A percentile compares a stretch with the other conserved stretches of the same genome.
Evolutionary conservation across 2,797 vertebrate genomes (phyloP).

Genomic region (Remorina albescens): DNA sequence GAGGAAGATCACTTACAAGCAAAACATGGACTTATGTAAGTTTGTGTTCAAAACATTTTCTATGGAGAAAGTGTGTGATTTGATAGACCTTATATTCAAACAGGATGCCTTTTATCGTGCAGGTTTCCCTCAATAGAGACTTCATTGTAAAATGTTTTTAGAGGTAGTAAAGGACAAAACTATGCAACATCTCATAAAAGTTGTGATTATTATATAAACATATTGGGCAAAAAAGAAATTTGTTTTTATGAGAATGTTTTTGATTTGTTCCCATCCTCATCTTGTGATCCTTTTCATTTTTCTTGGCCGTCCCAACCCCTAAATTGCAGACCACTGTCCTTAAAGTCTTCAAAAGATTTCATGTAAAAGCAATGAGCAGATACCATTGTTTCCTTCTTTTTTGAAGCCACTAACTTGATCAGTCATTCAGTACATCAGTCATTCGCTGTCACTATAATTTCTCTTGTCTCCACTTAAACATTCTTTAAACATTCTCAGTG

Average conservation of each 20-base stretch:
- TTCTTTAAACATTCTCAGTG: slow-evolving; percentile 16
- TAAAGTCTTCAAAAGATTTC: background rate
- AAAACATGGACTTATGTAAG: background rate
- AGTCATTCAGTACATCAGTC: slow-evolving; percentile 6
- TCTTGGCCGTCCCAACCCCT: background rate
- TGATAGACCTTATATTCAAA: too few species aligned
- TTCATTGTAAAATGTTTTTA: background rate
- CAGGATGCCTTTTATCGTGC: background rate
- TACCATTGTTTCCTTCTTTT: background rate
- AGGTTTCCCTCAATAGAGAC: background rate
- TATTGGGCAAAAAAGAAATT: background rate
- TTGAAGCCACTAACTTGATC: background rate
- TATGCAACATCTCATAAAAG: background rate
- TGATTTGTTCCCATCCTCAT: too few species aligned
- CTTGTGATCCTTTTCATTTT: background rate
- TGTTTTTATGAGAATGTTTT: too few species aligned
- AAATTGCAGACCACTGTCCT: background rate
- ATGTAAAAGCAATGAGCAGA: slow-evolving; percentile 2
- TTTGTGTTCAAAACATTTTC: too few species aligned
- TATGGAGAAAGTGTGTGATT: too few species aligned
- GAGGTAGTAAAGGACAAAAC: background rate
- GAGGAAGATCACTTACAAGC: background rate
- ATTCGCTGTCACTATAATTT: background rate
- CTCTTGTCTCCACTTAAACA: slow-evolving; percentile 21
- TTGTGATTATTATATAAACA: background rate